Conservation (phyloP, 2,797 vertebrate genomes). For the Myotis vivesi region DNA sequence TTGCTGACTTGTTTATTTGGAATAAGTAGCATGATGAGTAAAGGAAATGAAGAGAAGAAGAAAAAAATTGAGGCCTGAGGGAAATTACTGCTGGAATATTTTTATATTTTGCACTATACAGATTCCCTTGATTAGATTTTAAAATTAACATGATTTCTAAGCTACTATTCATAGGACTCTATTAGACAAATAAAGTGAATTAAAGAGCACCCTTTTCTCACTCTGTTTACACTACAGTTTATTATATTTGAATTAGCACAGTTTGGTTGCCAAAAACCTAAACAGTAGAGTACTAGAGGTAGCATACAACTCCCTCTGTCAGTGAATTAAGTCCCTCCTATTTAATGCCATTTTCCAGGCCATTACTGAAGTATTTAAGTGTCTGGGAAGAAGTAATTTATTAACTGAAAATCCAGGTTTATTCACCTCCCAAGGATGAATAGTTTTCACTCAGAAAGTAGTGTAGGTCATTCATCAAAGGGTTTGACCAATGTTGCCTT, state of each 20-base stretch:
- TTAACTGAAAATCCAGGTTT: slow-evolving; percentile 3
- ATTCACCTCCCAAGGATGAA: background rate
- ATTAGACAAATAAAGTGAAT: slow-evolving; percentile 20
- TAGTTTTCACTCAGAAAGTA: background rate
- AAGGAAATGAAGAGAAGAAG: background rate
- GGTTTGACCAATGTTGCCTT: background rate
- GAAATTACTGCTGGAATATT: background rate
- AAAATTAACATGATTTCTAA: slow-evolving; percentile 3
- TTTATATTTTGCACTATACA: background rate
- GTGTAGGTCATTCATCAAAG: background rate
- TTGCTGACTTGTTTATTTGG: background rate
- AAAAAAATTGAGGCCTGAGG: background rate
- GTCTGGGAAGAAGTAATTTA: slow-evolving; percentile 4
- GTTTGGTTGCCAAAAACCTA: background rate
- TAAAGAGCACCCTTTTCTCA: background rate
- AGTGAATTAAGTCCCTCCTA: background rate
- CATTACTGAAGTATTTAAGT: background rate
- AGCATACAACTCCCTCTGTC: background rate
- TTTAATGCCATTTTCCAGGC: slow-evolving; percentile 21
- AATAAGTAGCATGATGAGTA: background rate
- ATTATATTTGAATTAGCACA: background rate
- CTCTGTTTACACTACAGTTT: background rate
- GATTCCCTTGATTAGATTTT: background rate
- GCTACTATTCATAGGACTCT: background rate
- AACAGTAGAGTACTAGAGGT: background rate